Evolutionary conservation across 2,888 invertebrate genomes (phyloP).

Genomic region (Lypha dubia): DNA sequence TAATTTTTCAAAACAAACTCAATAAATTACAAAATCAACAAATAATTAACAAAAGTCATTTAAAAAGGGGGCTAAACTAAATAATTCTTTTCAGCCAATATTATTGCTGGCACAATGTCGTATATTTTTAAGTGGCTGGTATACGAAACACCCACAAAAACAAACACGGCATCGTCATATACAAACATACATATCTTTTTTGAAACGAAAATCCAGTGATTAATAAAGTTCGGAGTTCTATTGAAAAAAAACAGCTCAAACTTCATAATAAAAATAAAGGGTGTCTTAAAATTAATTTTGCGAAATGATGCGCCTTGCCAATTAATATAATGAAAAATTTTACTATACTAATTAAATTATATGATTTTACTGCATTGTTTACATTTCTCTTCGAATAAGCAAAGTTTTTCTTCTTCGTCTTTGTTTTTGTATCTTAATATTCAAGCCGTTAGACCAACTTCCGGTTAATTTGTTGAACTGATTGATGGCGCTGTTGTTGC

Average conservation of each 20-base stretch:
- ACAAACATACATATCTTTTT: too few species aligned
- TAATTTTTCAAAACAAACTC: background rate
- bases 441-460: slow-evolving; percentile 50
- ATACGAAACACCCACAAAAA: background rate
- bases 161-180: too few species aligned
- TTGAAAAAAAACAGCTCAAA: too few species aligned
- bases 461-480: slow-evolving; percentile 41
- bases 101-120: slow-evolving; percentile 1
- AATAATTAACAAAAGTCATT: background rate
- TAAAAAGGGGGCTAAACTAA: background rate
- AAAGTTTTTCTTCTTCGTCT: background rate
- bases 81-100: background rate
- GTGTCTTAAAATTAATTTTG: too few species aligned
- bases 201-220: too few species aligned
- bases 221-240: too few species aligned
- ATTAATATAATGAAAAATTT: too few species aligned
- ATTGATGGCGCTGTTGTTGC: slow-evolving; percentile 21
- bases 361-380: background rate
- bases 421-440: background rate
- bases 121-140: background rate
- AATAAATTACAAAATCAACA: background rate
- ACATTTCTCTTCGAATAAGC: background rate
- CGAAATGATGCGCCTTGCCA: too few species aligned
- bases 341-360: too few species aligned
- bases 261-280: too few species aligned